phyloP scores from a whole-genome alignment of 2,888 invertebrate genomes.

The Aromia moschata region DNA sequence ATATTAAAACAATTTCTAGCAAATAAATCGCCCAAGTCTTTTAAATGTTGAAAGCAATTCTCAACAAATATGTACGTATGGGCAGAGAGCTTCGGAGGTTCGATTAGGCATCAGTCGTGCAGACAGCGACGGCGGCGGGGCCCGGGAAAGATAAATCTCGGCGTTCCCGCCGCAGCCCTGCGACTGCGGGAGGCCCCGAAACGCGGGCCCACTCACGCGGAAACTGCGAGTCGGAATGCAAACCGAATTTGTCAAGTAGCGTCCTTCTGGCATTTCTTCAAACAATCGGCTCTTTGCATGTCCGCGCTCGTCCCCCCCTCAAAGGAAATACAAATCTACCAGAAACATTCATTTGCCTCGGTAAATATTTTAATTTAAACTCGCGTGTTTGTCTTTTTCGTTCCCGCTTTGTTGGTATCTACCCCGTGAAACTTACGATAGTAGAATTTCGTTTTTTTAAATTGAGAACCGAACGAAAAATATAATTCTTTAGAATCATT shows the following conservation, averaged over 20 bases:
- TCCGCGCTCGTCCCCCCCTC: slow-evolving; percentile 42
- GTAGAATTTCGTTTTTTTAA: not conserved
- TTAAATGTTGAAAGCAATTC: too few species aligned
- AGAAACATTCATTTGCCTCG: slow-evolving; percentile 49
- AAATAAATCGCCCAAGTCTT: too few species aligned
- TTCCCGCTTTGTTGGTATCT: slow-evolving; percentile 22
- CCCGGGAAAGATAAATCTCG: slow-evolving; percentile 41
- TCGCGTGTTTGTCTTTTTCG: slow-evolving; percentile 46
- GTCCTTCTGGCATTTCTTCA: slow-evolving; percentile 55
- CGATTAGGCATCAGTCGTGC: slow-evolving; percentile 32
- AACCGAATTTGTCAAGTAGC: slow-evolving; percentile 62
- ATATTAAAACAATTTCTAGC: too few species aligned
- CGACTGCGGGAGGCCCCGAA: slow-evolving; percentile 38
- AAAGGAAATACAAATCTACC: slow-evolving; percentile 39
- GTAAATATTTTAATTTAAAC: slow-evolving; percentile 53
- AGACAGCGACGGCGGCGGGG: slow-evolving; percentile 28
- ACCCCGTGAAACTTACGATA: not conserved
- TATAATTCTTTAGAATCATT: too few species aligned
- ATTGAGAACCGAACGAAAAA: too few species aligned
- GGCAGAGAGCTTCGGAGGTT: slow-evolving; percentile 16
- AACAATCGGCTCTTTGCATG: slow-evolving; percentile 53
- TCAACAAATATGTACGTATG: too few species aligned
- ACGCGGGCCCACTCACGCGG: slow-evolving; percentile 49
- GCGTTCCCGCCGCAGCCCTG: slow-evolving; percentile 29
- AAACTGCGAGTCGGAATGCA: slow-evolving; percentile 61